Evolutionary conservation across 2,797 vertebrate species (phyloP).

Genomic region (Apogon hyalosoma): DNA sequence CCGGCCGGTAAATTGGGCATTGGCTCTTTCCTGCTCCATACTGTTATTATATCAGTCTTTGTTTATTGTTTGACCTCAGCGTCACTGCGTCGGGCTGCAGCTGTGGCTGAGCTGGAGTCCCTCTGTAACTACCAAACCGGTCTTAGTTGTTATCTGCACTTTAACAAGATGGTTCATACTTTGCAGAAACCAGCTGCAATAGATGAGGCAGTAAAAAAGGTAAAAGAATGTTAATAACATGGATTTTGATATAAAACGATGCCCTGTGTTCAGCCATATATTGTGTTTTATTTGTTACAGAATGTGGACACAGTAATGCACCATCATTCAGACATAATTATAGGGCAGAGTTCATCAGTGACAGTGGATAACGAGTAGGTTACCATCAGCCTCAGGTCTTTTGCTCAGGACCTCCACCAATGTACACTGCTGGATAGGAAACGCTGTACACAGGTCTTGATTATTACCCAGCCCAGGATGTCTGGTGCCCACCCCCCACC

Average conservation of each 20-base stretch:
- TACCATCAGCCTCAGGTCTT: constrained; percentile 51
- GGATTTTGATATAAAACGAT: constrained; percentile 41
- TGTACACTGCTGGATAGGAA: constrained; percentile 53
- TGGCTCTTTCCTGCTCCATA: too few species aligned
- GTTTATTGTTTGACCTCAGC: too few species aligned
- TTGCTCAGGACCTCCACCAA: constrained; percentile 61
- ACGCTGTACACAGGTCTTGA: constrained; percentile 44
- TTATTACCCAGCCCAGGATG: constrained; percentile 63
- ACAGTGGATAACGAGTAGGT: constrained; percentile 65
- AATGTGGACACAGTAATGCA: constrained; percentile 49
- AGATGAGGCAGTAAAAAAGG: constrained; percentile 32
- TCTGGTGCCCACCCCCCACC: constrained; percentile 51
- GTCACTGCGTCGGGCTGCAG: too few species aligned
- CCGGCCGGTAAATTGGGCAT: too few species aligned
- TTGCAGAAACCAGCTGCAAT: constrained; percentile 14
- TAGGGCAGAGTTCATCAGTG: constrained; percentile 63
- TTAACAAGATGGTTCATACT: constrained; percentile 1
- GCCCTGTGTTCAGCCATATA: constrained; percentile 10
- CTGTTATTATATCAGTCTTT: too few species aligned
- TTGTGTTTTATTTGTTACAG: constrained; percentile 54
- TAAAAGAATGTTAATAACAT: constrained; percentile 58
- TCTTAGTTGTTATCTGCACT: constrained; percentile 18
- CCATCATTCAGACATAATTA: constrained; percentile 60
- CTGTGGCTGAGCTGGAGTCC: neutral
- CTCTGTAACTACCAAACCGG: constrained; percentile 2